phyloP scores from a whole-genome alignment of 1,140 invertebrate species.

The Drosophila virilis region DNA sequence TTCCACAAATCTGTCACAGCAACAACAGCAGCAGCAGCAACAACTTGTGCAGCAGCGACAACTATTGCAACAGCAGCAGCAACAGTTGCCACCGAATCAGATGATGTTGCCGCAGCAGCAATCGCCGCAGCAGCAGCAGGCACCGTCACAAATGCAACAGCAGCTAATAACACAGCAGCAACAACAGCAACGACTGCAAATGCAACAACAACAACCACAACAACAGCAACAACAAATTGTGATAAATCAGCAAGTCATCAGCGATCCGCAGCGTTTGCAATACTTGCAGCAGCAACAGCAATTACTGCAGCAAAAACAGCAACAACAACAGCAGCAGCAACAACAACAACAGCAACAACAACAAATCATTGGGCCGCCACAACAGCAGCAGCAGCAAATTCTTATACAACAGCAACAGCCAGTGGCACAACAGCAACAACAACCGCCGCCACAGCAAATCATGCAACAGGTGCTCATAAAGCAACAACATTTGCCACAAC shows the following conservation, averaged over 20 bases:
- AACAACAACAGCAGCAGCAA: conserved; percentile 56
- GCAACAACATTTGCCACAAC: conserved; percentile 73
- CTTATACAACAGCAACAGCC: conserved; percentile 75
- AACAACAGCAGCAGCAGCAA: conserved; percentile 84
- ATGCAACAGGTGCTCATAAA: conserved; percentile 80
- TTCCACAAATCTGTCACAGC: conserved; percentile 80
- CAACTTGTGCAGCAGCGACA: conserved; percentile 85
- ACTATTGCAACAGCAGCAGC: conserved; percentile 84
- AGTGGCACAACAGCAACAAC: conserved; percentile 59
- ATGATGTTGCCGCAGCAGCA: conserved; percentile 50
- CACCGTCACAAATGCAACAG: conserved; percentile 55
- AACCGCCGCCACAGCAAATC: conserved; percentile 62
- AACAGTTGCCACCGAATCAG: conserved; percentile 69
- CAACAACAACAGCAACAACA: conserved; percentile 53
- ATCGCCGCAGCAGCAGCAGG: conserved; percentile 52
- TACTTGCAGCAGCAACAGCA: conserved; percentile 78
- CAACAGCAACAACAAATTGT: conserved; percentile 77
- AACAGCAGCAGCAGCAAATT: conserved; percentile 61
- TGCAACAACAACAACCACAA: conserved; percentile 58
- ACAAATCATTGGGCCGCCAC: conserved; percentile 48
- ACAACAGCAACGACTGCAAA: conserved; percentile 58
- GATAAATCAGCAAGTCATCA: conserved; percentile 78
- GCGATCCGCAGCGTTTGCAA: conserved; percentile 74
- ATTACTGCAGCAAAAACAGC: conserved; percentile 61
- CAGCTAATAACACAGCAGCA: conserved; percentile 54